These are phyloP conservation scores for Listronotus bonariensis DNA, from an alignment of 1,140 invertebrate species.

Conservation along the genomic window DNA sequence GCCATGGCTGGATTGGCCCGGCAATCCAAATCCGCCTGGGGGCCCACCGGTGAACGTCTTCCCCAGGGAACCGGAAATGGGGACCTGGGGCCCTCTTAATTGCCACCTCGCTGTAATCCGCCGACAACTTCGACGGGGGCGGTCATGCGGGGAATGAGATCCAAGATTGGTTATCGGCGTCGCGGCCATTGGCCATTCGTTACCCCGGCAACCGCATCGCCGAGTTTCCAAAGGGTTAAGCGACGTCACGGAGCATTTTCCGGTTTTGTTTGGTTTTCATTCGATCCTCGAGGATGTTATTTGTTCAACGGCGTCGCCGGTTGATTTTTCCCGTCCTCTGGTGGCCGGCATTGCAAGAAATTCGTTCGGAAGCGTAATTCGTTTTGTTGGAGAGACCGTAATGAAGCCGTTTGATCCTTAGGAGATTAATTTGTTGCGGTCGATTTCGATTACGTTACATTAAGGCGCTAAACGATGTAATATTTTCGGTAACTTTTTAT, in stretches of 20 bases:
- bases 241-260: slow-evolving; percentile 13
- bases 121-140: slow-evolving; percentile 40
- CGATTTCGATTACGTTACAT: not conserved
- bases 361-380: too few relatives aligned
- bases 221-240: slow-evolving; percentile 39
- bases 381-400: not conserved
- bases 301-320: not conserved
- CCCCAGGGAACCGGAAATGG: slow-evolving; percentile 1
- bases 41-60: not conserved
- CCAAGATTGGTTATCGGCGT: slow-evolving; percentile 55
- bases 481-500: too few relatives aligned
- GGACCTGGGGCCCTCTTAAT: slow-evolving; percentile 28
- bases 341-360: too few relatives aligned
- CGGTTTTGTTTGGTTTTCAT: slow-evolving; percentile 21
- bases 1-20: not conserved
- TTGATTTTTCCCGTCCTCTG: not conserved
- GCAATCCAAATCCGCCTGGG: not conserved
- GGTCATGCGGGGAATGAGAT: slow-evolving; percentile 54
- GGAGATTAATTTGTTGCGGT: not conserved
- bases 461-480: not conserved
- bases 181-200: slow-evolving; percentile 51
- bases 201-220: slow-evolving; percentile 47
- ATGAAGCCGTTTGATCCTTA: not conserved
- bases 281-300: not conserved
- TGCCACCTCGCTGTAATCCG: slow-evolving; percentile 39